Evolutionary conservation across 64 coral and sea anemone species (phyloP), one percentile per base, ranked within the genome.

Genomic region (Anthopleura sola): DNA sequence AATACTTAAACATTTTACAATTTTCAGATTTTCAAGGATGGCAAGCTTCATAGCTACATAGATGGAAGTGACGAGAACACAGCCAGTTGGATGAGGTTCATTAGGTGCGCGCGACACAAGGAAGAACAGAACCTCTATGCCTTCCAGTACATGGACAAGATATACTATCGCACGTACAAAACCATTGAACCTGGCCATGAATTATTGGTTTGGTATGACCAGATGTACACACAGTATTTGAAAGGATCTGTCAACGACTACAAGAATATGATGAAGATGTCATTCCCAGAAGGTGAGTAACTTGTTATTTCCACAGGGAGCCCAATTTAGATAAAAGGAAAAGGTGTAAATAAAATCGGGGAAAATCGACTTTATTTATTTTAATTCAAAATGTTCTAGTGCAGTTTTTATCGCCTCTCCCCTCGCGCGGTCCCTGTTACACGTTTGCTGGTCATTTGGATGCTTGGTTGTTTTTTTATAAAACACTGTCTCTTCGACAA

Each of bases 131-230:
- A 91, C 76, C 84, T 91, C 37, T 86, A 60, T 24, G 89, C 89
- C 7, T 91, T 91, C 17, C 89, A 91, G 75, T 91, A 91, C 51
- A 47, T 32, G 28, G 71, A 82, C 74, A 86, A 91, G 54, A 86
- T 91, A 48, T 91, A 86, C 29, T 91, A 91, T 75, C 75, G 84
- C 55, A 78, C 89, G 23, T 80, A 86, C 19, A 86, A 37, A 51
- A 85, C 84, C 84, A 86, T 91, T 20, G 69, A 84, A 28, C 29
- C 84, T 17, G 83, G 84, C 14, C 33, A 38, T 28, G 89, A 91
- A 62, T 66, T 91, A 29, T 36, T 91, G 78, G 89, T 91, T 46
- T 91, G 89, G 89, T 91, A 91, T 85, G 89, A 91, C 75, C 49
- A 86, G 0, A 86, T 66, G 44, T 91, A 83, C 39, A 56, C 82